phyloP scores from a whole-genome alignment of 2,797 vertebrate genomes.

The Sebastiscus tertius region DNA sequence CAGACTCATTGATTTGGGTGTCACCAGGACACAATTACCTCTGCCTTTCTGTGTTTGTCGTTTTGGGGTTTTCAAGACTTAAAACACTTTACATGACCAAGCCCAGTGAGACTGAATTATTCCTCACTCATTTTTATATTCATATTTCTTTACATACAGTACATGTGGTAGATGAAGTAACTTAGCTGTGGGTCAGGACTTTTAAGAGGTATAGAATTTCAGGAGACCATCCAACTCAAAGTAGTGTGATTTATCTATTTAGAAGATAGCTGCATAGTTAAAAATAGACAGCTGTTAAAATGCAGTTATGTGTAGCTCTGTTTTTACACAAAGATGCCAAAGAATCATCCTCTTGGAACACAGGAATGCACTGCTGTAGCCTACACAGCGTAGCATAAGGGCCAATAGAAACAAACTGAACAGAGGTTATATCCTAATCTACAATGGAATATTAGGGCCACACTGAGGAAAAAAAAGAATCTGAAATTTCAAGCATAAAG shows the following conservation, averaged over 20 bases:
- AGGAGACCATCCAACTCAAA: neutral
- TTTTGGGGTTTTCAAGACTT: neutral
- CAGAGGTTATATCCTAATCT: too few relatives aligned
- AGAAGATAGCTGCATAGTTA: neutral
- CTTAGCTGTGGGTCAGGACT: neutral
- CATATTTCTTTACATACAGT: neutral
- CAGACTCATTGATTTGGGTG: conserved; percentile 88
- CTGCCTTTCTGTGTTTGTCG: conserved; percentile 1
- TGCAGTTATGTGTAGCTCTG: neutral
- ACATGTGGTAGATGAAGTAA: neutral
- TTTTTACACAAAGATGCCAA: neutral
- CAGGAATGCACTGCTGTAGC: neutral
- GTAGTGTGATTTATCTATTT: neutral
- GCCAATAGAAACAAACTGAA: too few relatives aligned
- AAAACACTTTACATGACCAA: neutral
- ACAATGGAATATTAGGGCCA: too few relatives aligned
- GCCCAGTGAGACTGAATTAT: neutral
- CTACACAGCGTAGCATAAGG: too few relatives aligned
- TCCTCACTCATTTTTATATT: neutral
- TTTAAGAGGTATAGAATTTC: neutral
- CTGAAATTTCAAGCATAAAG: too few relatives aligned
- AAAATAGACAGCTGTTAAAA: neutral
- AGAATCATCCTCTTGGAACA: neutral
- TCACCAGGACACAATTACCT: conserved; percentile 84
- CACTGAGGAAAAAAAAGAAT: too few relatives aligned